Conservation (phyloP, 2,797 vertebrate species). For the Neopelma chrysocephalum region DNA sequence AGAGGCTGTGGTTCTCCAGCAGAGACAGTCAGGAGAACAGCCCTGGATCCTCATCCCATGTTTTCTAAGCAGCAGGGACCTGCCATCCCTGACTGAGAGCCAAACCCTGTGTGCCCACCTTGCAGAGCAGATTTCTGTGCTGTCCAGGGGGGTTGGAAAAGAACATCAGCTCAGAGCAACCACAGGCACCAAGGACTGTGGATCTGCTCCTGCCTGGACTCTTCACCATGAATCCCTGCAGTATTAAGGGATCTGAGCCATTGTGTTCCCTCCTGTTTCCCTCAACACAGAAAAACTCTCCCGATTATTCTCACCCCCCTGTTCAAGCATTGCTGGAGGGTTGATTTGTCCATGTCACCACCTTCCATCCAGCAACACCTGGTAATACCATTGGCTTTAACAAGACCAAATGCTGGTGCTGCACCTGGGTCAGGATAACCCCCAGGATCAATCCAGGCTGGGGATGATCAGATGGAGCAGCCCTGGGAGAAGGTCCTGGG, state of each 20-base stretch:
- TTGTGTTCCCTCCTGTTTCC: background rate
- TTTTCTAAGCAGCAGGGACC: background rate
- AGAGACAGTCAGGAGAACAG: background rate
- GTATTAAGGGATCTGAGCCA: background rate
- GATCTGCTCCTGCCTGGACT: background rate
- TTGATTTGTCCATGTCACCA: background rate
- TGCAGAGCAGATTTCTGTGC: background rate
- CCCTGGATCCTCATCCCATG: background rate
- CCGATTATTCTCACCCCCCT: background rate
- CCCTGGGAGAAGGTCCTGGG: background rate
- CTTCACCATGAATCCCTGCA: background rate
- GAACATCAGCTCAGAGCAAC: background rate
- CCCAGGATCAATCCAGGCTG: background rate
- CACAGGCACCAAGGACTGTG: fast-evolving
- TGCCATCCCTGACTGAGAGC: background rate
- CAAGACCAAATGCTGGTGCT: background rate
- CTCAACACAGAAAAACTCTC: background rate
- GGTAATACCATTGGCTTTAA: background rate
- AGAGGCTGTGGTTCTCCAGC: background rate
- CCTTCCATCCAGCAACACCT: background rate
- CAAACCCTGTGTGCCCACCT: fast-evolving
- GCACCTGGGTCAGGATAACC: background rate
- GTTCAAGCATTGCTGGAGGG: background rate
- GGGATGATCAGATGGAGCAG: background rate
- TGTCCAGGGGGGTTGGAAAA: background rate